phyloP scores from a whole-genome alignment of 2,113 vertebrate genomes.

The Gnathonemus echidnorhynchus region DNA sequence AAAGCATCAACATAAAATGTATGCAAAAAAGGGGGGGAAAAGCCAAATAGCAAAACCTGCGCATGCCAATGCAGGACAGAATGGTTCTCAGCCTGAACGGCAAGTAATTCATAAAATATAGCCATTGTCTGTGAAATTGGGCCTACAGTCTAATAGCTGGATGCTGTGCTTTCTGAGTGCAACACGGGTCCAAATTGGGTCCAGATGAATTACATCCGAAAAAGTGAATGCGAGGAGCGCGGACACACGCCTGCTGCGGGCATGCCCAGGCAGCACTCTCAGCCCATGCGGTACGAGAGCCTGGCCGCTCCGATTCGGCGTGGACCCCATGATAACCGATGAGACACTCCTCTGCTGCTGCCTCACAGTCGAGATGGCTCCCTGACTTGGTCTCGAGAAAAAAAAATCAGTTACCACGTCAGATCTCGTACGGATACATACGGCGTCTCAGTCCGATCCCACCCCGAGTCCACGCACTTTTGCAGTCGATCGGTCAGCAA shows the following conservation, averaged over 20 bases:
- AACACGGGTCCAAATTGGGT: background rate
- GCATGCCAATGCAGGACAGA: background rate
- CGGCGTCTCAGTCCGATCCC: background rate
- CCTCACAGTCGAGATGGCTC: background rate
- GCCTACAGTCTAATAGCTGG: background rate
- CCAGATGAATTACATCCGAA: background rate
- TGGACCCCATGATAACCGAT: background rate
- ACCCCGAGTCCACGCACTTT: background rate
- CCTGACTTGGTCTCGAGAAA: background rate
- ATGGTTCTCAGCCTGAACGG: background rate
- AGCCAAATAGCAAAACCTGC: background rate
- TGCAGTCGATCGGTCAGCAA: background rate
- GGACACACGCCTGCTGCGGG: background rate
- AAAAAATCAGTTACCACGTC: background rate
- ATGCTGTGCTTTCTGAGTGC: background rate
- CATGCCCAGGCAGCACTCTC: background rate
- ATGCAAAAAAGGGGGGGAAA: background rate
- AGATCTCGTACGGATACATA: background rate
- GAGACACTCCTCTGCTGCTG: background rate
- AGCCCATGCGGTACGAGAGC: background rate
- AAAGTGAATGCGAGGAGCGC: background rate
- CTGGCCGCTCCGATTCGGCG: background rate
- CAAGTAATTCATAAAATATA: background rate
- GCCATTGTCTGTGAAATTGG: background rate
- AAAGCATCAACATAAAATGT: background rate